Conservation (phyloP, 2,113 vertebrate genomes). For the Synodontis membranacea region DNA sequence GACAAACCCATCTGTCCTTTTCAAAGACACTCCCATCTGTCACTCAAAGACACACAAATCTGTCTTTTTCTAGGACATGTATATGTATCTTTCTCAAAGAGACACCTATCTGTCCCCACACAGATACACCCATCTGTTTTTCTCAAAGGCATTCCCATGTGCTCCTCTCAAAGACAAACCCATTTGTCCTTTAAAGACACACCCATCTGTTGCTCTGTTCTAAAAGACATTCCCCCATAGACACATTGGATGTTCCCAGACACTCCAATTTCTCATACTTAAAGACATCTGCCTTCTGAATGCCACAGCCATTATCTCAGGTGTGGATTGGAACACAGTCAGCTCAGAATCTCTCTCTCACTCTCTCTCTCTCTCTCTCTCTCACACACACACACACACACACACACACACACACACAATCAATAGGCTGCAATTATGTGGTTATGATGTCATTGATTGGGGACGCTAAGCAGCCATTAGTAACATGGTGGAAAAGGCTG, state of each 20-base stretch:
- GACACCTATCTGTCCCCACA: not conserved
- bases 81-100: too few relatives aligned
- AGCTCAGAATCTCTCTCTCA: too few relatives aligned
- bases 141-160: not conserved
- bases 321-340: constrained; percentile 1
- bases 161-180: not conserved
- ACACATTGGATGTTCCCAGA: not conserved
- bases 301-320: not conserved
- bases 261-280: not conserved
- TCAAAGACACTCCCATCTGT: not conserved
- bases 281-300: not conserved
- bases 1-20: not conserved
- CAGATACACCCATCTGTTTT: not conserved
- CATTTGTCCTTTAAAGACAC: not conserved
- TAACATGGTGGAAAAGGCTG: constrained; percentile 33
- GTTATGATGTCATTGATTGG: constrained; percentile 79
- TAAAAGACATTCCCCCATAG: not conserved
- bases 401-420: constrained; percentile 43
- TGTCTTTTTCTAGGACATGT: too few relatives aligned
- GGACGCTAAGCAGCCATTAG: constrained; percentile 67
- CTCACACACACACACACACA: constrained; percentile 47
- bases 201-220: not conserved
- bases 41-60: not conserved
- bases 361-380: too few relatives aligned
- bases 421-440: constrained; percentile 76